Conservation (phyloP, 2,888 invertebrate species). For the Drosophila stalkeri region DNA sequence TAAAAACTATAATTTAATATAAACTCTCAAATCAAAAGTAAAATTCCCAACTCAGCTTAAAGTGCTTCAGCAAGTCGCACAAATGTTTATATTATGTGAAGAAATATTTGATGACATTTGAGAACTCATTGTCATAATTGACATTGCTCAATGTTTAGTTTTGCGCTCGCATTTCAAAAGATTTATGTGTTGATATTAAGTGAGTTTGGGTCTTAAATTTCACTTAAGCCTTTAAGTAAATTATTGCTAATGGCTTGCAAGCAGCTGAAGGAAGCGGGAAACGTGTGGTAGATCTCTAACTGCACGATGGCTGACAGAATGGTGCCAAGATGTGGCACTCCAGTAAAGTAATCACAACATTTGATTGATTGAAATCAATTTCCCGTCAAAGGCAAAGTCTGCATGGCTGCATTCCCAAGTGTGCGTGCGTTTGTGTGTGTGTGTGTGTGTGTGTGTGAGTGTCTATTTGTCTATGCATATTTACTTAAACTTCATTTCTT, state of each 20-base stretch:
- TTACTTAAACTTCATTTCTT: constrained; percentile 66
- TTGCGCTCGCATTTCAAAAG: too few relatives aligned
- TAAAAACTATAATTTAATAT: too few relatives aligned
- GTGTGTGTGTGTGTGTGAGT: constrained; percentile 29
- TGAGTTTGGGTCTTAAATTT: constrained; percentile 57
- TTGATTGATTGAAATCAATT: constrained; percentile 85
- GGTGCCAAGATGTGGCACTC: constrained; percentile 61
- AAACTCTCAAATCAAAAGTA: too few relatives aligned
- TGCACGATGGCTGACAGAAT: constrained; percentile 27
- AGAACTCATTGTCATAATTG: too few relatives aligned
- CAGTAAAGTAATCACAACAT: constrained; percentile 80
- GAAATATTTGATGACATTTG: too few relatives aligned
- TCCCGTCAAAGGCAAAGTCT: constrained; percentile 77
- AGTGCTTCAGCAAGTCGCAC: too few relatives aligned
- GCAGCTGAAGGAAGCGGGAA: constrained; percentile 36
- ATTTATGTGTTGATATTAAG: constrained; percentile 24
- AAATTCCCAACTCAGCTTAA: too few relatives aligned
- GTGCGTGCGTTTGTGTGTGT: constrained; percentile 5
- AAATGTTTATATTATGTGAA: too few relatives aligned
- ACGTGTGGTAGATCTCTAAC: constrained; percentile 19
- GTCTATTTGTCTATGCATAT: constrained; percentile 66
- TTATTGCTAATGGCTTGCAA: constrained; percentile 74
- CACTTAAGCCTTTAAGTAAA: constrained; percentile 74
- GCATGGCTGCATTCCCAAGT: constrained; percentile 24
- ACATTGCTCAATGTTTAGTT: too few relatives aligned